phyloP scores from a whole-genome alignment of 2,888 invertebrate genomes.

The Alloscopus bannaensis region DNA sequence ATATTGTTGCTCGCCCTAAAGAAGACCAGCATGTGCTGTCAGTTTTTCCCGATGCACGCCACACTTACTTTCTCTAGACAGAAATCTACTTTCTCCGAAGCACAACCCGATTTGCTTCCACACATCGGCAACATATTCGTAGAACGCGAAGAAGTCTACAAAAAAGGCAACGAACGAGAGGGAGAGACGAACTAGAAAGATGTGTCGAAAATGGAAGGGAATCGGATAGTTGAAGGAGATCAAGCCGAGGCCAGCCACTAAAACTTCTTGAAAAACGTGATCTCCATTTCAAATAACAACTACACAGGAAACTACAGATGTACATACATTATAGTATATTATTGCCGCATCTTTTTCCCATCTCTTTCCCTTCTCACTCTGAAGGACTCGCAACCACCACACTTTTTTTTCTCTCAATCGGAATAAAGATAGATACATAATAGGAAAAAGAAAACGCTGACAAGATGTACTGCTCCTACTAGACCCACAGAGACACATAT shows the following conservation, averaged over 20 bases:
- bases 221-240: slow-evolving; percentile 66
- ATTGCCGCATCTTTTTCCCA: slow-evolving; percentile 29
- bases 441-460: slow-evolving; percentile 43
- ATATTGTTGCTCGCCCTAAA: too few relatives aligned
- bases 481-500: slow-evolving; percentile 15
- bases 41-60: too few relatives aligned
- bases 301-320: slow-evolving; percentile 29
- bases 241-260: slow-evolving; percentile 64
- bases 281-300: slow-evolving; percentile 67
- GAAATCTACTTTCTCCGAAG: too few relatives aligned
- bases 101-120: too few relatives aligned
- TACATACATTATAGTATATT: slow-evolving; percentile 30
- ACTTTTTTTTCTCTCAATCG: not conserved
- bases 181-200: slow-evolving; percentile 44
- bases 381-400: not conserved
- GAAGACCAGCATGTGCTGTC: too few relatives aligned
- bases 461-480: slow-evolving; percentile 47
- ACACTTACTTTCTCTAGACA: too few relatives aligned
- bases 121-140: too few relatives aligned
- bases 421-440: too few relatives aligned
- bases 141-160: too few relatives aligned
- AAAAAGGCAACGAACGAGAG: not conserved
- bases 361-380: slow-evolving; percentile 6
- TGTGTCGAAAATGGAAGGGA: slow-evolving; percentile 66
- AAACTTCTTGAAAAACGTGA: slow-evolving; percentile 70